Evolutionary conservation across 2,797 vertebrate species (phyloP).

Genomic region (Sphaeramia orbicularis): DNA sequence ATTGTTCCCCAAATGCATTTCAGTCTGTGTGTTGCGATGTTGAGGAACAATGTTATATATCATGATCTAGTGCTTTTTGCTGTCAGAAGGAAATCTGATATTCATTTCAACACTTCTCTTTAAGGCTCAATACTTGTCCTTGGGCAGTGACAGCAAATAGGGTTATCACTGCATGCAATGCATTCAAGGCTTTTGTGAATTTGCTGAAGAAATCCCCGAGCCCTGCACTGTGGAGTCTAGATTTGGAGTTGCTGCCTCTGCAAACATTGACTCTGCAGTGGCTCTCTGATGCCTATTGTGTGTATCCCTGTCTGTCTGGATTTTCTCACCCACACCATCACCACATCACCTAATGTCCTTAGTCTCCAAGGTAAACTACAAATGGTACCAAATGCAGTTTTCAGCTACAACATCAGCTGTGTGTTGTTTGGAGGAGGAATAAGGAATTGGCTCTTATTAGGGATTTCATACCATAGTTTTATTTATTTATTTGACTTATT

Average conservation of each 20-base stretch:
- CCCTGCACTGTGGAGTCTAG: conserved; percentile 35
- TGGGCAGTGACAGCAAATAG: conserved; percentile 25
- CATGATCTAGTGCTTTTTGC: background rate
- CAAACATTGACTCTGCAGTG: conserved; percentile 58
- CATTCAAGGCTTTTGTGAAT: conserved; percentile 52
- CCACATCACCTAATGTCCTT: conserved; percentile 20
- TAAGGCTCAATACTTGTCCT: conserved; percentile 13
- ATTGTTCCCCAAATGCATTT: background rate
- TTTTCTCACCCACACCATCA: conserved; percentile 34
- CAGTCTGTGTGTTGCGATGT: background rate
- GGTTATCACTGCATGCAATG: conserved; percentile 35
- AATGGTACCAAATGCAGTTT: no score
- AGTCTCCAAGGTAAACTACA: no score
- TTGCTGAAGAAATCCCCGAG: conserved; percentile 54
- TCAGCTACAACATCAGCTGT: background rate
- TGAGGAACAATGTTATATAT: background rate
- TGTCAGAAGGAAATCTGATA: background rate
- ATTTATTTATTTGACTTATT: background rate
- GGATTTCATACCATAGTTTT: background rate
- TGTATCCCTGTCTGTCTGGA: conserved; percentile 20
- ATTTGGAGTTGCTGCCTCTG: conserved; percentile 58
- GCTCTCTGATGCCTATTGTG: conserved; percentile 31
- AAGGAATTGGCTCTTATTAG: background rate
- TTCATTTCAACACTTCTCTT: conserved; percentile 4
- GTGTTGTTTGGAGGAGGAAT: no score